Base-by-base conservation (phyloP, 1,140 invertebrate genomes). In the Gryon sp. region DNA sequence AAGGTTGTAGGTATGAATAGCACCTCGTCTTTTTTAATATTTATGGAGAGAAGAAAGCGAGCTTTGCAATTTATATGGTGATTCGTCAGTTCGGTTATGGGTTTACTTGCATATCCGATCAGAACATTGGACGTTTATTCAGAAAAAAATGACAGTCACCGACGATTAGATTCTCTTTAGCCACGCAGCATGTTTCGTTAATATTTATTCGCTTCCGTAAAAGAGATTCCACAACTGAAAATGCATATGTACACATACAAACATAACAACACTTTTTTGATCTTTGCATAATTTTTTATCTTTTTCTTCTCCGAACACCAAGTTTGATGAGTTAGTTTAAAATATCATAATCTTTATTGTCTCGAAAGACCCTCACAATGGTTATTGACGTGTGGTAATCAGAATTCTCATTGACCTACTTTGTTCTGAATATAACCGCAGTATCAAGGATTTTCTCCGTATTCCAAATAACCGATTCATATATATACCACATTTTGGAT, bases 11-110 rank as follows among this genome's bases (percentile, higher is more conserved):
- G 73, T 79, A 76, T 76, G 73, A 76, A 76, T 69, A 76, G 62
- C 62, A 40, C 50, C 62, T 79, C 73, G 68, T 79, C 73, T 72
- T 73, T 79, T 79, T 79, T 79, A 76, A 79, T 79, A 79, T 79
- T 79, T 76, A 79, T 76, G 46, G 68, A 59, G 57, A 32, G 48
- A 65, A 66, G 26, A 74, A 50, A 70, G 74, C 62, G 41, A 41
- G 57, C 55, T 34, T 66, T 60, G 73, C 78, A 79, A 76, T 76
- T 79, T 79, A 79, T 79, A 79, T 79, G 78, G 62, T 79, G 73
- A 79, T 79, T 79, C 46, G 55, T 53, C 55, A 73, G 66, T 76
- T 73, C 62, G 68, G 73, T 72, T 76, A 68, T 57, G 55, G 66
- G 30, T 72, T 73, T 68, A 72, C 65, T 52, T 34, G 60, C 53